Evolutionary conservation across 2,888 invertebrate genomes (phyloP), one percentile per base, ranked within the genome.

Genomic region (Acronicta aceris): DNA sequence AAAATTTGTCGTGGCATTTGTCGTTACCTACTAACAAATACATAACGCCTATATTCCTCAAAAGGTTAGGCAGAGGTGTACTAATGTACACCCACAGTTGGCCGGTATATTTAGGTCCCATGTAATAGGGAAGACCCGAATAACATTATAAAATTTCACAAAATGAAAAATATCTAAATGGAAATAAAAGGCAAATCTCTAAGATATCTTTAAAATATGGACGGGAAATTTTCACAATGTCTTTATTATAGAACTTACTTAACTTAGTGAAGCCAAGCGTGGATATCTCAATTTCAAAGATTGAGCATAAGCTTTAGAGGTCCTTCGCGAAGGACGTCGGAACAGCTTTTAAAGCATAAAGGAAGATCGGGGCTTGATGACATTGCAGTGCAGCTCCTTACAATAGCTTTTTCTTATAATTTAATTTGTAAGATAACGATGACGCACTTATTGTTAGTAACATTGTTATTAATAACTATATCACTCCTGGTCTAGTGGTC

Each of bases 211-310:
- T 36, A 9, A n/a, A 16, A 47, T n/a, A 15, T 21, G 41, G 54
- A 53, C 41, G 36, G 27, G 21, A 38, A 67, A 55, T 43, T 73
- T 60, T 42, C 64, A 71, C 60, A 66, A 53, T 60, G 69, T 61
- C 75, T 74, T 71, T 74, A 74, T 49, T 68, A 62, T 59, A 45
- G 62, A 77, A 77, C 47, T 76, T 68, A 77, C 71, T 74, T 61
- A 62, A 67, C 33, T 67, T 67, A 67, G 77, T 62, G 55, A 52
- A 77, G 38, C 71, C 75, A 69, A 76, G 71, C 74, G 75, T 61
- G 58, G 62, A 62, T 77, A 76, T 76, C 76, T 77, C 78, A 74
- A 77, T 76, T 66, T 68, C 78, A 65, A 65, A 74, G 76, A 76
- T 77, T 68, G 64, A 56, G 60, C 59, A 65, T 60, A 58, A 71